These are phyloP conservation scores for Altica lythri DNA, from an alignment of 2,888 invertebrate species.

Conservation along the genomic window DNA sequence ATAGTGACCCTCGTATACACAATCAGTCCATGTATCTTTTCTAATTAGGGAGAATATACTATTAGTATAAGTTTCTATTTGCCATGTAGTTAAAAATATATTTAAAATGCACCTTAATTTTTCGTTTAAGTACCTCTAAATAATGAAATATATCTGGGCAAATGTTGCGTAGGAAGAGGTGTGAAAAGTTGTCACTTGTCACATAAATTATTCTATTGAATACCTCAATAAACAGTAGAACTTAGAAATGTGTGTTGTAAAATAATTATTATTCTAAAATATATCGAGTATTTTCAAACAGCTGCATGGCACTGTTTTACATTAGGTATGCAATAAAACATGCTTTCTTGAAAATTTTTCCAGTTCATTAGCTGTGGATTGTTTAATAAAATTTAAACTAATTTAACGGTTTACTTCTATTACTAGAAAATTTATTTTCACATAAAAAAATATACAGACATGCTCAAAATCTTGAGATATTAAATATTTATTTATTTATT, in stretches of 20 bases:
- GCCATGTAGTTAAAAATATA: too few relatives aligned
- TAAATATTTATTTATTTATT: too few relatives aligned
- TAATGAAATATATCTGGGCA: constrained; percentile 1
- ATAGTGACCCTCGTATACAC: too few relatives aligned
- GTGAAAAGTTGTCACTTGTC: constrained; percentile 3
- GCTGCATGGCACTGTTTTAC: constrained; percentile 18
- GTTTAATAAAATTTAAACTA: neutral
- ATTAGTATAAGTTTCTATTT: too few relatives aligned
- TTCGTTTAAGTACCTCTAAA: constrained; percentile 1
- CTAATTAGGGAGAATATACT: too few relatives aligned
- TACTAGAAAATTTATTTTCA: too few relatives aligned
- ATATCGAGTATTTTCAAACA: constrained; percentile 25
- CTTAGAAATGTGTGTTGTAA: constrained; percentile 6
- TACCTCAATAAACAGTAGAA: constrained; percentile 6
- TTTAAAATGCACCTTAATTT: too few relatives aligned
- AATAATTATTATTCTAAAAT: constrained; percentile 21
- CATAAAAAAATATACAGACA: too few relatives aligned
- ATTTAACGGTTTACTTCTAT: too few relatives aligned
- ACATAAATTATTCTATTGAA: constrained; percentile 19
- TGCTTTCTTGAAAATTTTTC: neutral
- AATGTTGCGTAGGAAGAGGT: neutral
- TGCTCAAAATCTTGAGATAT: too few relatives aligned
- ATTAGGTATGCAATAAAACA: constrained; percentile 18
- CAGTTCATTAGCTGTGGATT: neutral
- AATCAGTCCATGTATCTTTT: too few relatives aligned